These are phyloP conservation scores for Epinephelus cyanopodus DNA, from an alignment of 2,113 vertebrate species.

Conservation along the genomic window DNA sequence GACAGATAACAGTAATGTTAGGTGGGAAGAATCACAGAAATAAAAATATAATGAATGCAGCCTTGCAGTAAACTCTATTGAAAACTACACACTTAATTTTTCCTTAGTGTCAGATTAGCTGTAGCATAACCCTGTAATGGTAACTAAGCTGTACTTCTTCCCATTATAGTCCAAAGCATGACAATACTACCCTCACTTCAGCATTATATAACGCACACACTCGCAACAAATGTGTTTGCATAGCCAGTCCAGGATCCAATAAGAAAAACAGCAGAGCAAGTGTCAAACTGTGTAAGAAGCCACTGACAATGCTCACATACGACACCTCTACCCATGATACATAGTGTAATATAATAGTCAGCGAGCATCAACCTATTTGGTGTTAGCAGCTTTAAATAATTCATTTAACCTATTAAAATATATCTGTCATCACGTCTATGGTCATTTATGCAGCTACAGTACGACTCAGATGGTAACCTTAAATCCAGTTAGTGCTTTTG, in stretches of 20 bases:
- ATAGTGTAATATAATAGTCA: neutral
- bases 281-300: neutral
- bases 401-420: neutral
- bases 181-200: too few relatives aligned
- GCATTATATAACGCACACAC: neutral
- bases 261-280: neutral
- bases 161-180: neutral
- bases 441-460: neutral
- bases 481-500: too few relatives aligned
- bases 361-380: constrained; percentile 7
- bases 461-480: too few relatives aligned
- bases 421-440: neutral
- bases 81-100: neutral
- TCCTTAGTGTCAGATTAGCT: too few relatives aligned
- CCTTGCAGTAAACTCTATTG: too few relatives aligned
- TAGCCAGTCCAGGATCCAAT: neutral
- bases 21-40: neutral
- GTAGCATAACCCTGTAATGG: neutral
- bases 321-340: neutral
- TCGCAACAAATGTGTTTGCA: neutral
- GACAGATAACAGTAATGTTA: neutral
- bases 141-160: neutral
- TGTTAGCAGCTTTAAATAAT: neutral
- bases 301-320: neutral
- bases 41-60: neutral